Evolutionary conservation across 2,888 invertebrate species (phyloP).

Genomic region (Caradrina kadenii): DNA sequence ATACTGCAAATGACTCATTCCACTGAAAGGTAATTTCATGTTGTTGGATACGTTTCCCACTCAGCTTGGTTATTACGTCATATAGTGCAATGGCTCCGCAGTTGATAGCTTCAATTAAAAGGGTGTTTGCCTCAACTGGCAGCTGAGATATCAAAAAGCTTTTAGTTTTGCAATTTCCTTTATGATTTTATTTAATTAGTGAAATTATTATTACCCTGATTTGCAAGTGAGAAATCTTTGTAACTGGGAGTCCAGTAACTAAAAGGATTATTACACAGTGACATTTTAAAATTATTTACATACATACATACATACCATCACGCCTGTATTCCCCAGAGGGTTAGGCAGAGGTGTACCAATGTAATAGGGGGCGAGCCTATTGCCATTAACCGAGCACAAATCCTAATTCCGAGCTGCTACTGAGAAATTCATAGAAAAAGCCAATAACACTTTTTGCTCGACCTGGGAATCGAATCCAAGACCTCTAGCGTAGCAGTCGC

Average conservation of each 20-base stretch:
- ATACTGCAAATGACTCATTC: constrained; percentile 41
- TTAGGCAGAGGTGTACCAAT: no score
- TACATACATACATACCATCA: no score
- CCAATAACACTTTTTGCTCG: no score
- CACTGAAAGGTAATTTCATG: constrained; percentile 40
- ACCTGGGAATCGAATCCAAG: no score
- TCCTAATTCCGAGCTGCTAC: no score
- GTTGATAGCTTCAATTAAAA: constrained; percentile 54
- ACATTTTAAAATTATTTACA: constrained; percentile 20
- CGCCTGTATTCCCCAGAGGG: no score
- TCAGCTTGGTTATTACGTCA: constrained; percentile 41
- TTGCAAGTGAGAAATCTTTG: constrained; percentile 12
- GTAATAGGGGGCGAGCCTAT: no score
- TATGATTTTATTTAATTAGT: constrained; percentile 44
- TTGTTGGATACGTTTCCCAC: constrained; percentile 27
- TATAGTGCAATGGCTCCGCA: constrained; percentile 38
- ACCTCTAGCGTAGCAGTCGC: no score
- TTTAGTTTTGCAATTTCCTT: constrained; percentile 47
- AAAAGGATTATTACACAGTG: constrained; percentile 13
- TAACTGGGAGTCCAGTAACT: not conserved
- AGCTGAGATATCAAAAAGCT: constrained; percentile 49
- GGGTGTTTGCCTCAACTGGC: constrained; percentile 40
- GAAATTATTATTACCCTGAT: constrained; percentile 20
- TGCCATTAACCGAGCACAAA: no score
- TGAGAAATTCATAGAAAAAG: no score